phyloP scores from a whole-genome alignment of 2,113 vertebrate species.

The Platanista minor region DNA sequence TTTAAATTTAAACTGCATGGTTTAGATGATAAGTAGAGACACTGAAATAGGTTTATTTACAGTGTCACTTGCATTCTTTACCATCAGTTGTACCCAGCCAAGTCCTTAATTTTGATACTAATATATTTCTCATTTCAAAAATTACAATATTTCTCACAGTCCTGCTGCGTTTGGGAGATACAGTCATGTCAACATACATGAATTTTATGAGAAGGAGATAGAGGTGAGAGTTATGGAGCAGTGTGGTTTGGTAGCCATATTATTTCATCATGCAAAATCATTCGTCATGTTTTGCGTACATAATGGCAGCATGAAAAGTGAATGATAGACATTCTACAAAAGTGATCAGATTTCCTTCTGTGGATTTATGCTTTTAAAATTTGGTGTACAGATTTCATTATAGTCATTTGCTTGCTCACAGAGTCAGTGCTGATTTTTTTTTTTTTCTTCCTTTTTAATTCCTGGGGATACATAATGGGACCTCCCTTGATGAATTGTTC shows the following conservation, averaged over 20 bases:
- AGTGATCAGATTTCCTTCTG: background rate
- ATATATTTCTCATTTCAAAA: slow-evolving; percentile 76
- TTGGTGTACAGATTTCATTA: slow-evolving; percentile 31
- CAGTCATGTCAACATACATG: slow-evolving; percentile 60
- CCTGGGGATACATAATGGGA: background rate
- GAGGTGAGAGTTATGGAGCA: slow-evolving; percentile 74
- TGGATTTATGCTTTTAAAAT: slow-evolving; percentile 41
- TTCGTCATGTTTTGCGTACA: slow-evolving; percentile 66
- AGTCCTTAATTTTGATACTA: slow-evolving; percentile 69
- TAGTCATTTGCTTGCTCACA: slow-evolving; percentile 57
- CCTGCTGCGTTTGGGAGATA: slow-evolving; percentile 64
- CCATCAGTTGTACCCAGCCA: slow-evolving; percentile 65
- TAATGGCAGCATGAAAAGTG: slow-evolving; percentile 62
- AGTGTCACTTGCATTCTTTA: slow-evolving; percentile 47
- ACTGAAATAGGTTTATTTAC: slow-evolving; percentile 34
- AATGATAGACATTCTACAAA: slow-evolving; percentile 32
- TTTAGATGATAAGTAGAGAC: slow-evolving; percentile 52
- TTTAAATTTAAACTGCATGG: slow-evolving; percentile 62
- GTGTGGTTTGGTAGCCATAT: slow-evolving; percentile 77
- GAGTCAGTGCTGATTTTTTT: slow-evolving; percentile 6
- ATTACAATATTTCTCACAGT: slow-evolving; percentile 60
- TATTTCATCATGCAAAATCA: slow-evolving; percentile 63
- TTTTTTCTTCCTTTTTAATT: background rate
- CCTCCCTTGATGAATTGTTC: background rate
- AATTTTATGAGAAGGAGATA: slow-evolving; percentile 74